Conservation (phyloP, 2,888 invertebrate genomes). For the Neoaliturus tenellus region DNA sequence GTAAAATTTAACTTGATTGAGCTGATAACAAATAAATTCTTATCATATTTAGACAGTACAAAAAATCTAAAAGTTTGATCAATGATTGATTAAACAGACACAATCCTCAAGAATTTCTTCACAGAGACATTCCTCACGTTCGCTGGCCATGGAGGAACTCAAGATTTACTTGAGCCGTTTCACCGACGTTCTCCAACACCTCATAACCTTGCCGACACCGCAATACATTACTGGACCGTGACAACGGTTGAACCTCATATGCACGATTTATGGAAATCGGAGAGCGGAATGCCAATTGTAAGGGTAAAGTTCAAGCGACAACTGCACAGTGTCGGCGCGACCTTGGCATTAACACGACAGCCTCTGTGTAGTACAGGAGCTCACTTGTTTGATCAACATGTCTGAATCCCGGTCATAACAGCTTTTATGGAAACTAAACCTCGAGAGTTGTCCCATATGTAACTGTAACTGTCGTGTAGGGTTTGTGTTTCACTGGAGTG, state of each 20-base stretch:
- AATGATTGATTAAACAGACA: too few relatives aligned
- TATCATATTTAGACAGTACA: too few relatives aligned
- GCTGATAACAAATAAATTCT: too few relatives aligned
- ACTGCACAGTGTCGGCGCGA: background rate
- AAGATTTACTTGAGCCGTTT: too few relatives aligned
- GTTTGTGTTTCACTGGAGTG: background rate
- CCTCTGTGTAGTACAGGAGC: background rate
- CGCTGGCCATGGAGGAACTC: too few relatives aligned
- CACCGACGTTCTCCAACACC: too few relatives aligned
- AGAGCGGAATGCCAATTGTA: conserved; percentile 17
- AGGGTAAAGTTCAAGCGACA: conserved; percentile 12
- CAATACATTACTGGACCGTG: background rate
- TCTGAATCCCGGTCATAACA: background rate
- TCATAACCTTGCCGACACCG: background rate
- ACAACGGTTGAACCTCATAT: conserved; percentile 1
- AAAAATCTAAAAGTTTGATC: too few relatives aligned
- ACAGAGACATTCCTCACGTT: too few relatives aligned
- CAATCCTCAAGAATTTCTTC: too few relatives aligned
- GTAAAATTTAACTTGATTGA: too few relatives aligned
- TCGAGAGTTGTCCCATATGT: background rate
- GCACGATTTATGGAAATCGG: conserved; percentile 27
- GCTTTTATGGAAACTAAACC: background rate
- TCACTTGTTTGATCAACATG: background rate
- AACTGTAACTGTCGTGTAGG: too few relatives aligned
- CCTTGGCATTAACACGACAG: background rate